Evolutionary conservation across 2,888 invertebrate species (phyloP).

Genomic region (Dicyrtomina minuta): DNA sequence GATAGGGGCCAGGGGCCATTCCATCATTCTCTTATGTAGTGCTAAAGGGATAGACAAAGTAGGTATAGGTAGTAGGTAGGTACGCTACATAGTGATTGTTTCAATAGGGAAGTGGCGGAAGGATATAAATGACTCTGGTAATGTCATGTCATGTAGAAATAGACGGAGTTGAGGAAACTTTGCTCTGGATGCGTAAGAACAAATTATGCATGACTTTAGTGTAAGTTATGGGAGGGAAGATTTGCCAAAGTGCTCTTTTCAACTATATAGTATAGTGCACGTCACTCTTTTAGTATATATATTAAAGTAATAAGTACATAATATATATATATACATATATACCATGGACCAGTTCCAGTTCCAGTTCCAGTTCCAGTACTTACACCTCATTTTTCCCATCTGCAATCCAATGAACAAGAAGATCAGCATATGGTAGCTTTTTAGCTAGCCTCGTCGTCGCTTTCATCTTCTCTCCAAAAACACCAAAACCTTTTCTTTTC

Average conservation of each 20-base stretch:
- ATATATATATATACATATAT: too few species aligned
- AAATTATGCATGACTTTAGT: constrained; percentile 15
- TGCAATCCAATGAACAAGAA: too few species aligned
- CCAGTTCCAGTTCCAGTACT: too few species aligned
- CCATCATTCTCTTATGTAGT: too few species aligned
- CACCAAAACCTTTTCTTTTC: neutral
- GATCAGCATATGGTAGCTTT: too few species aligned
- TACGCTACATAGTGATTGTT: constrained; percentile 13
- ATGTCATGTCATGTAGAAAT: constrained; percentile 22
- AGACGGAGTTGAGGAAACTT: neutral
- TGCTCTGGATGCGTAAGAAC: constrained; percentile 20
- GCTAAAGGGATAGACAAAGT: too few species aligned
- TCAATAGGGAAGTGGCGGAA: constrained; percentile 12
- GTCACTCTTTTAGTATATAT: too few species aligned
- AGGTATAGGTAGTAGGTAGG: neutral
- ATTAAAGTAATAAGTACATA: too few species aligned
- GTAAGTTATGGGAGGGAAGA: constrained; percentile 18
- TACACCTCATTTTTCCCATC: constrained; percentile 1
- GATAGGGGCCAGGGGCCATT: too few species aligned
- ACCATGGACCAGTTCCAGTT: too few species aligned
- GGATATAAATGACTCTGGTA: constrained; percentile 25
- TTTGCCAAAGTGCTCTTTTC: constrained; percentile 19
- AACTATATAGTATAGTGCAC: too few species aligned
- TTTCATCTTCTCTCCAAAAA: constrained; percentile 7
- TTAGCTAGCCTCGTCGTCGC: neutral